These are phyloP conservation scores for Cephalopholis sonnerati DNA, from an alignment of 2,113 vertebrate species.

Conservation along the genomic window DNA sequence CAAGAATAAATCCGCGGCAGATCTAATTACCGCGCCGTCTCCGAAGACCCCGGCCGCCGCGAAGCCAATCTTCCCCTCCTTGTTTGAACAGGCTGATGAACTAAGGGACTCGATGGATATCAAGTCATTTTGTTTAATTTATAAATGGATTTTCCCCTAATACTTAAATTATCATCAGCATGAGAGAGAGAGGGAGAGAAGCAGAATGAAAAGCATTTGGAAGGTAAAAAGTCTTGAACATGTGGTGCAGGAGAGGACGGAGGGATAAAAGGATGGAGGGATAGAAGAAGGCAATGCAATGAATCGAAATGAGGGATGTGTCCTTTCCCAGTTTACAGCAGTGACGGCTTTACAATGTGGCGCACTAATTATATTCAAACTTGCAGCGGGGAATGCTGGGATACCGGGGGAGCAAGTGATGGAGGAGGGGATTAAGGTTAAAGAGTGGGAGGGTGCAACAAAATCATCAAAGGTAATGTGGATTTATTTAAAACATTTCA, in stretches of 20 bases:
- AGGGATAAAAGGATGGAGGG: conserved; percentile 5
- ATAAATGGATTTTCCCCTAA: conserved; percentile 99
- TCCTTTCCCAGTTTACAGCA: conserved; percentile 19
- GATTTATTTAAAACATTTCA: neutral
- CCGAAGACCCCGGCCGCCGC: conserved; percentile 94
- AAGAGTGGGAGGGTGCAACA: neutral
- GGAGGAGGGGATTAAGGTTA: neutral
- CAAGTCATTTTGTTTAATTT: conserved; percentile 99
- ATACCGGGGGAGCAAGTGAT: neutral
- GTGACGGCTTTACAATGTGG: neutral
- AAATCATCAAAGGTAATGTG: neutral
- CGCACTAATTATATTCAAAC: neutral
- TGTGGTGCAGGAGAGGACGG: conserved; percentile 43
- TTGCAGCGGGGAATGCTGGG: neutral
- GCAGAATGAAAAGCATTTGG: conserved; percentile 34
- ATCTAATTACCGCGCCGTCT: conserved; percentile 99
- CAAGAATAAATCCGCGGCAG: conserved; percentile 98
- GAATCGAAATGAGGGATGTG: conserved; percentile 45
- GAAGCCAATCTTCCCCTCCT: conserved; percentile 95
- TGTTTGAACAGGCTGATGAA: conserved; percentile 99
- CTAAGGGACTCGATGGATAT: conserved; percentile 99
- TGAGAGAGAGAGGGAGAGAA: conserved; percentile 31
- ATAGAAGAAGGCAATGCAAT: conserved; percentile 21
- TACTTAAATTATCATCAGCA: conserved; percentile 98
- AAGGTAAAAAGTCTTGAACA: conserved; percentile 53